A percentile compares a stretch with the other conserved stretches of the same genome.
phyloP scores from a whole-genome alignment of 2,113 vertebrate genomes.

The Anguilla japonica region DNA sequence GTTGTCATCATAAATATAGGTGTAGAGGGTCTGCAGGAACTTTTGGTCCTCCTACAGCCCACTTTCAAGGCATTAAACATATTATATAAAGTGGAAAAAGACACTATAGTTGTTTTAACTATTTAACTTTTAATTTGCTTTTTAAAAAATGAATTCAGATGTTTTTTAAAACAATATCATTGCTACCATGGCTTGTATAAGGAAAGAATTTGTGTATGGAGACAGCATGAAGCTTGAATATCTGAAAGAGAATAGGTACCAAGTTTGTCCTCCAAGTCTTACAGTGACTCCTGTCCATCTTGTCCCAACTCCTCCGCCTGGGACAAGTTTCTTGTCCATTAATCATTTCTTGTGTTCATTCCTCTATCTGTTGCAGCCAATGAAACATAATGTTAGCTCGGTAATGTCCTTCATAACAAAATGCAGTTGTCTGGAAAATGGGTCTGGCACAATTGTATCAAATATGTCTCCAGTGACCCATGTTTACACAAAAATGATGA shows the following conservation, averaged over 20 bases:
- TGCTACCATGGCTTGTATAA: not conserved
- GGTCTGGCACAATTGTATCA: not conserved
- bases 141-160: not conserved
- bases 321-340: not conserved
- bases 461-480: not conserved
- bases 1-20: not conserved
- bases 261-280: not conserved
- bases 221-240: not conserved
- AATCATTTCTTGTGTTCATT: not conserved
- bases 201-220: not conserved
- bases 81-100: not conserved
- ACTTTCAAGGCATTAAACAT: not conserved
- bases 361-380: not conserved
- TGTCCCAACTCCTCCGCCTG: not conserved
- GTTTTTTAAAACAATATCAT: not conserved
- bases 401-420: too few relatives aligned
- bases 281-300: not conserved
- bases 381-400: not conserved
- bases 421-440: not conserved
- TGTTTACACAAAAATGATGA: not conserved
- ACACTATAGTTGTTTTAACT: not conserved
- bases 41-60: too few relatives aligned
- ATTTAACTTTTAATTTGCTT: not conserved
- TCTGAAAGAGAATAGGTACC: not conserved
- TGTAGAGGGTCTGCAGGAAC: too few relatives aligned